Conservation (phyloP, 2,888 invertebrate species). For the Barypeithes pellucidus region DNA sequence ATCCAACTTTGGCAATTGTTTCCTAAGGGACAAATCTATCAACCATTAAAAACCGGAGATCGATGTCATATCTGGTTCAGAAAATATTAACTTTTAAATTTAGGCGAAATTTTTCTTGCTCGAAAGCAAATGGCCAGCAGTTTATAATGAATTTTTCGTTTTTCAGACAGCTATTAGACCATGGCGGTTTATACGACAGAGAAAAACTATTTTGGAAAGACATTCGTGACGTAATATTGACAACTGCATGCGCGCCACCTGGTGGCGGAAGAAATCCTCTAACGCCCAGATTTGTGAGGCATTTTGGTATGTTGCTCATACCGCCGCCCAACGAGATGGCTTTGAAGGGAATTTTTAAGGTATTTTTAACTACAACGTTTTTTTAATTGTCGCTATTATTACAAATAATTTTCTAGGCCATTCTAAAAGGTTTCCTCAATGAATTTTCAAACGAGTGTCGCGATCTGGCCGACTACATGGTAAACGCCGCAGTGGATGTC, state of each 20-base stretch:
- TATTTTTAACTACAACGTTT: conserved; percentile 58
- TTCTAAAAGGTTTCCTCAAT: conserved; percentile 83
- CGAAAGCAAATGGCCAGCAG: too few relatives aligned
- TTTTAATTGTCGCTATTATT: neutral
- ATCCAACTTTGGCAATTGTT: too few relatives aligned
- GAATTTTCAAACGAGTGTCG: conserved; percentile 84
- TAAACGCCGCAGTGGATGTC: conserved; percentile 87
- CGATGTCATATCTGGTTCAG: too few relatives aligned
- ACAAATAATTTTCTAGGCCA: conserved; percentile 71
- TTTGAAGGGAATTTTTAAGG: conserved; percentile 85
- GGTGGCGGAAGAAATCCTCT: conserved; percentile 92
- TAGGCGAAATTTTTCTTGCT: too few relatives aligned
- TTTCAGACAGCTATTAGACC: conserved; percentile 81
- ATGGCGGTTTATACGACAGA: conserved; percentile 88
- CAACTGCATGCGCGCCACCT: conserved; percentile 91
- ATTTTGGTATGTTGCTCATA: conserved; percentile 90
- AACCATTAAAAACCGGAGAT: too few relatives aligned
- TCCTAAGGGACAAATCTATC: too few relatives aligned
- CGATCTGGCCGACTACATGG: conserved; percentile 80
- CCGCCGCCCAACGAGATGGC: conserved; percentile 86
- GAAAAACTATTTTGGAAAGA: conserved; percentile 92
- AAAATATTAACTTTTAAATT: too few relatives aligned
- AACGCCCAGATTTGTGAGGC: conserved; percentile 88
- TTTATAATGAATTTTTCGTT: too few relatives aligned
- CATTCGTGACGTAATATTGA: conserved; percentile 86